phyloP scores from a whole-genome alignment of 2,113 vertebrate species.

The Arvicanthis niloticus region DNA sequence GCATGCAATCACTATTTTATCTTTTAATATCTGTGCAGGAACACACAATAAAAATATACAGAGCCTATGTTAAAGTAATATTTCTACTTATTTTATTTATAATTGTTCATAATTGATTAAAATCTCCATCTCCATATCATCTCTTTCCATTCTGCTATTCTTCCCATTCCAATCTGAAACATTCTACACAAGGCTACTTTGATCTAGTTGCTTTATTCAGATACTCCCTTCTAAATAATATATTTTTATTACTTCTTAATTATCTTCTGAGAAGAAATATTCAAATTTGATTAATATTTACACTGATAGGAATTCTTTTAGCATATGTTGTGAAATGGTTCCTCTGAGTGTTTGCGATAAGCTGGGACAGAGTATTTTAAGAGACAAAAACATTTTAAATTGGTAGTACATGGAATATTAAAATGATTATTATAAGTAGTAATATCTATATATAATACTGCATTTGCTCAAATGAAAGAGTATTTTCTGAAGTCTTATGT shows the following conservation, averaged over 20 bases:
- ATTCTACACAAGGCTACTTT: neutral
- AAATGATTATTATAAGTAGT: slow-evolving; percentile 82
- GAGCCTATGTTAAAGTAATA: neutral
- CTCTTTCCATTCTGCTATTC: neutral
- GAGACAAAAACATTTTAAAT: slow-evolving; percentile 82
- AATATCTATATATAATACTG: slow-evolving; percentile 78
- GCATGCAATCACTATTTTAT: neutral
- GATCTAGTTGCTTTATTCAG: neutral
- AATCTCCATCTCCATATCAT: neutral
- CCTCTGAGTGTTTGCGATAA: neutral
- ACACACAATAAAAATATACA: neutral
- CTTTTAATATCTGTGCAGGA: neutral
- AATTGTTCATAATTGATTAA: neutral
- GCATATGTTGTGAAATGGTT: neutral
- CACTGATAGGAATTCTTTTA: neutral
- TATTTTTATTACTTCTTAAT: neutral
- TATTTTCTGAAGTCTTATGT: neutral
- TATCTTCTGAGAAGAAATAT: neutral
- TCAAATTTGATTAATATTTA: neutral
- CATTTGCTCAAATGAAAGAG: neutral
- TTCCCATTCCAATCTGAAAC: accelerated
- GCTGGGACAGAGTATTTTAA: slow-evolving; percentile 42
- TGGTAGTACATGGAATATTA: slow-evolving; percentile 79
- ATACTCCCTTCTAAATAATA: neutral
- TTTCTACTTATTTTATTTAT: too few species aligned